A percentile compares a stretch with the other conserved stretches of the same genome.
Evolutionary conservation across 2,888 invertebrate genomes (phyloP).

Genomic region (Notodromas monacha): DNA sequence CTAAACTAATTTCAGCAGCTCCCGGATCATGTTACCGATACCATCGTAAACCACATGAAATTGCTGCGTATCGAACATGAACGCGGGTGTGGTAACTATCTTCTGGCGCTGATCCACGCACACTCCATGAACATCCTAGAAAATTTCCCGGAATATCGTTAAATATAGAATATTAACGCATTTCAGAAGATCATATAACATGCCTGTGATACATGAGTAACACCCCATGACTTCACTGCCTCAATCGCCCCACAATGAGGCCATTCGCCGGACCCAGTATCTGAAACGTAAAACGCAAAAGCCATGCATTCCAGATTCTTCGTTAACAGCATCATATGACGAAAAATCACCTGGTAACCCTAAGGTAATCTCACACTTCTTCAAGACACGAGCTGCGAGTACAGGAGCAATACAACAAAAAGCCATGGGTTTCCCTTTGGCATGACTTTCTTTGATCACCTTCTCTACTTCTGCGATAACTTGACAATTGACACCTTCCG

Average conservation of each 20-base stretch:
- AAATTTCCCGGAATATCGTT: too few species aligned
- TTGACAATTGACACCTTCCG: slow-evolving; percentile 18
- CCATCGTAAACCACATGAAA: slow-evolving; percentile 21
- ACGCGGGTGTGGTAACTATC: slow-evolving; percentile 23
- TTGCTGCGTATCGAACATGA: slow-evolving; percentile 20
- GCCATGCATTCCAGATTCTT: too few species aligned
- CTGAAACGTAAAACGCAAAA: too few species aligned
- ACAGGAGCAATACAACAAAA: slow-evolving; percentile 22
- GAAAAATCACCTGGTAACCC: slow-evolving; percentile 16
- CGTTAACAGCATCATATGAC: too few species aligned
- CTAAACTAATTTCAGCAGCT: too few species aligned
- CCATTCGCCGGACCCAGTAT: slow-evolving; percentile 16
- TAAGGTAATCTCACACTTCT: slow-evolving; percentile 14
- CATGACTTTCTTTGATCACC: slow-evolving; percentile 20
- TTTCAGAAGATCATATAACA: not conserved
- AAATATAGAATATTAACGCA: too few species aligned
- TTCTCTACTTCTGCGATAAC: slow-evolving; percentile 19
- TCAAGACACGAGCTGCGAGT: slow-evolving; percentile 18
- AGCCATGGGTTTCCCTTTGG: slow-evolving; percentile 21
- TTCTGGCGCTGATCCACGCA: slow-evolving; percentile 19
- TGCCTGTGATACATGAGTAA: slow-evolving; percentile 11
- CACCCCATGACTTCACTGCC: slow-evolving; percentile 20
- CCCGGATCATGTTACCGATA: slow-evolving; percentile 21
- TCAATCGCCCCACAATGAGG: slow-evolving; percentile 20
- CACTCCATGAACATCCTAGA: slow-evolving; percentile 16